Evolutionary conservation across 2,797 vertebrate genomes (phyloP), one percentile per base, ranked within the genome.

Genomic region (Pachyuromys duprasi): DNA sequence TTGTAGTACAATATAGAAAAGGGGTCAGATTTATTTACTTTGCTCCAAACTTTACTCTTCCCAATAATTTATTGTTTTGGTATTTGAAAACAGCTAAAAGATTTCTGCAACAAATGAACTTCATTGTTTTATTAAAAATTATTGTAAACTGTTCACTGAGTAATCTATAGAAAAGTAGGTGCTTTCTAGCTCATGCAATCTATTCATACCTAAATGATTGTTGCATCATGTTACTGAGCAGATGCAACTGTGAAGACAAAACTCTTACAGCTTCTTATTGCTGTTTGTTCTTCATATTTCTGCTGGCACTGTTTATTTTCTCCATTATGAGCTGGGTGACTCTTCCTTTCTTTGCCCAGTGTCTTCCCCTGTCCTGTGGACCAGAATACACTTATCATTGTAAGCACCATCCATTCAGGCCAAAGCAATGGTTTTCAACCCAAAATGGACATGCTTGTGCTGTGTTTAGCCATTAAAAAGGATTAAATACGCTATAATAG

Each of bases 101-200:
- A 96, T 96, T 95, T 98, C 95, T 97, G 97, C 7, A 72, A 94
- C 33, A 8, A 86, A 96, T 97, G 72, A 82, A 0, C 96, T 97
- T 97, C 88, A 72, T 90, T 97, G 83, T 92, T 97, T 98, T 98
- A 96, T 98, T 98, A 97, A 97, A 97, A 86, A 96, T 97, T 97
- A 97, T 97, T 98, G 98, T 98, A 76, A 98, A 98, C 96, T 33
- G 49, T 95, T 80, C 13, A 20, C 83, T 90, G 96, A 97, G 84
- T 84, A 97, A 97, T 97, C 91, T 97, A 95, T 96, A 98, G 95
- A 98, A 98, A 98, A 97, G 97, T 97, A 53, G 92, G 96, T 97
- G 89, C 96, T 97, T 91, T 89, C 92, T 96, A 76, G 75, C 90
- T 97, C 67, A 5, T 69, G 74, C 74, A 76, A 96, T 95, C 89